Conservation (phyloP, 2,888 invertebrate species). For the Drosophila trichaetosa region DNA sequence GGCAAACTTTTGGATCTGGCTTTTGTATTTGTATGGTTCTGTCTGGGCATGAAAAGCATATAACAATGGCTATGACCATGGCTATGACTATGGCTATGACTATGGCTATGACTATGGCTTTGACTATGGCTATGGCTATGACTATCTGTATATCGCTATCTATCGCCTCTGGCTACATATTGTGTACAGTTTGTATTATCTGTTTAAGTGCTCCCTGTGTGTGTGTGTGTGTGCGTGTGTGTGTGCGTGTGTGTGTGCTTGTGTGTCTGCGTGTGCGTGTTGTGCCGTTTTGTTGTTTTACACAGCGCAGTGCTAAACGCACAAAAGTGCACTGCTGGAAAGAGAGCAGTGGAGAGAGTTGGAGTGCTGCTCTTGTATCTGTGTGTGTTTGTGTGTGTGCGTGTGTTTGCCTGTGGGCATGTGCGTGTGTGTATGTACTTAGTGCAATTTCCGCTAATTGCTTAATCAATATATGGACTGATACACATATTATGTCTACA, state of each 20-base stretch:
- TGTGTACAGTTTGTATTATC: slow-evolving; percentile 16
- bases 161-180: slow-evolving; percentile 19
- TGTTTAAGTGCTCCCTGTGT: slow-evolving; percentile 1
- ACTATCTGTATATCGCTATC: slow-evolving; percentile 26
- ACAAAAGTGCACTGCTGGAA: slow-evolving; percentile 35
- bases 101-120: slow-evolving; percentile 9
- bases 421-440: slow-evolving; percentile 43
- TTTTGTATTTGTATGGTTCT: slow-evolving; percentile 52
- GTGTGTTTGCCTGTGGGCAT: not conserved
- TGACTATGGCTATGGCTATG: slow-evolving; percentile 28
- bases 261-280: slow-evolving; percentile 45
- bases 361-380: not conserved
- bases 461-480: slow-evolving; percentile 67
- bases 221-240: not conserved
- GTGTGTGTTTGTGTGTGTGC: not conserved
- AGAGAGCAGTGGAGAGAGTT: not conserved
- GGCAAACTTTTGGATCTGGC: slow-evolving; percentile 21
- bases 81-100: slow-evolving; percentile 15
- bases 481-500: slow-evolving; percentile 1
- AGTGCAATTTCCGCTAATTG: slow-evolving; percentile 71
- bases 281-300: slow-evolving; percentile 51
- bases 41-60: slow-evolving; percentile 68
- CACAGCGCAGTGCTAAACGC: slow-evolving; percentile 44
- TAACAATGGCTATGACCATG: not conserved
- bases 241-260: slow-evolving; percentile 8